Conservation (phyloP, 2,797 vertebrate species). For the Squalus acanthias region DNA sequence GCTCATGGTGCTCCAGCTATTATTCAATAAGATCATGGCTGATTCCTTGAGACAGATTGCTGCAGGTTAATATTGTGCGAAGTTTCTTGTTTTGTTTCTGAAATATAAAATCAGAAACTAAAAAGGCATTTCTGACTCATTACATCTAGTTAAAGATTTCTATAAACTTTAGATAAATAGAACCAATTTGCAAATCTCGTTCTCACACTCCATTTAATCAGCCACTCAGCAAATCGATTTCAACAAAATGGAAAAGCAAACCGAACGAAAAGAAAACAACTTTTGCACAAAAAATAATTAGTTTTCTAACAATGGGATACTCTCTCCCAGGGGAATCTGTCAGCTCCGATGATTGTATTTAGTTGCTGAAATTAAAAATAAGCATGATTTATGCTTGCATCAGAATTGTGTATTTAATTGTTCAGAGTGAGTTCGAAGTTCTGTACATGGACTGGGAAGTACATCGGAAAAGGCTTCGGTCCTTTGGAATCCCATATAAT, state of each 20-base stretch:
- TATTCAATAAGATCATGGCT: no score
- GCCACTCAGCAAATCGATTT: background rate
- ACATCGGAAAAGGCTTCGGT: background rate
- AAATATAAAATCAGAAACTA: background rate
- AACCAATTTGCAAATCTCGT: constrained; percentile 30
- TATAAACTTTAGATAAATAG: constrained; percentile 23
- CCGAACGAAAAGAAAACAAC: background rate
- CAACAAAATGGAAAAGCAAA: background rate
- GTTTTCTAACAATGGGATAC: background rate
- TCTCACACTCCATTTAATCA: constrained; percentile 25
- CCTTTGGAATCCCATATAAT: background rate
- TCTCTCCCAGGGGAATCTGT: background rate
- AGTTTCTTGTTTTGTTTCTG: background rate
- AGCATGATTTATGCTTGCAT: background rate
- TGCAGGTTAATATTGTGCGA: background rate
- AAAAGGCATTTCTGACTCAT: constrained; percentile 15
- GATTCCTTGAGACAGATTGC: no score
- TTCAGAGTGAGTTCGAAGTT: no score
- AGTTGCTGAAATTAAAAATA: background rate
- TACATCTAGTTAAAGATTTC: background rate
- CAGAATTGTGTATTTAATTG: background rate
- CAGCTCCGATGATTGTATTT: background rate
- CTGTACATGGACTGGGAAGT: no score
- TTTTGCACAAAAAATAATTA: constrained; percentile 26
- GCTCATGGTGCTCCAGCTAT: no score